Conservation (phyloP, 2,888 invertebrate genomes). For the Lithophane semibrunnea region DNA sequence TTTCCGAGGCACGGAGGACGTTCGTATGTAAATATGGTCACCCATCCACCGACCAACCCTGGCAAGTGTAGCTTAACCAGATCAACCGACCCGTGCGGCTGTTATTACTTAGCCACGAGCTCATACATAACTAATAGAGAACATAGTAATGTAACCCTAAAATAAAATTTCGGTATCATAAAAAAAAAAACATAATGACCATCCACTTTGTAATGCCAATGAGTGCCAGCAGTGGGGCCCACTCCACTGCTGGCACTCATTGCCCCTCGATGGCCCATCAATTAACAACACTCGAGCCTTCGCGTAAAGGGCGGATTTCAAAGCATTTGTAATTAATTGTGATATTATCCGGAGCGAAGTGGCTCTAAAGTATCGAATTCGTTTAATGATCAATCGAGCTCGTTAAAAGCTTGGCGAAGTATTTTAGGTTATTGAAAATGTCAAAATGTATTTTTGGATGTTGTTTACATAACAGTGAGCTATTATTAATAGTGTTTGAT, state of each 20-base stretch:
- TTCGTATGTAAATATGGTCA: too few relatives aligned
- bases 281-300: slow-evolving; percentile 58
- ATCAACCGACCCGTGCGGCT: too few relatives aligned
- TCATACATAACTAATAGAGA: too few relatives aligned
- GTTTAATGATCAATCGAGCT: slow-evolving; percentile 42
- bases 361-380: slow-evolving; percentile 54
- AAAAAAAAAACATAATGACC: slow-evolving; percentile 28
- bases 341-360: slow-evolving; percentile 54
- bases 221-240: too few relatives aligned
- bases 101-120: too few relatives aligned
- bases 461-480: slow-evolving; percentile 40
- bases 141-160: not conserved
- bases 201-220: slow-evolving; percentile 46
- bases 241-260: slow-evolving; percentile 32
- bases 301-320: slow-evolving; percentile 36
- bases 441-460: slow-evolving; percentile 38
- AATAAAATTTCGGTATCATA: not conserved
- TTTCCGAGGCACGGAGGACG: too few relatives aligned
- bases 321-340: slow-evolving; percentile 47
- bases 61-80: too few relatives aligned
- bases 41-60: too few relatives aligned
- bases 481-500: slow-evolving; percentile 26
- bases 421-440: slow-evolving; percentile 15
- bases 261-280: slow-evolving; percentile 50
- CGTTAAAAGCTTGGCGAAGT: slow-evolving; percentile 16